Base-by-base conservation (phyloP, 2,797 vertebrate genomes). In the Muscicapa striata region DNA sequence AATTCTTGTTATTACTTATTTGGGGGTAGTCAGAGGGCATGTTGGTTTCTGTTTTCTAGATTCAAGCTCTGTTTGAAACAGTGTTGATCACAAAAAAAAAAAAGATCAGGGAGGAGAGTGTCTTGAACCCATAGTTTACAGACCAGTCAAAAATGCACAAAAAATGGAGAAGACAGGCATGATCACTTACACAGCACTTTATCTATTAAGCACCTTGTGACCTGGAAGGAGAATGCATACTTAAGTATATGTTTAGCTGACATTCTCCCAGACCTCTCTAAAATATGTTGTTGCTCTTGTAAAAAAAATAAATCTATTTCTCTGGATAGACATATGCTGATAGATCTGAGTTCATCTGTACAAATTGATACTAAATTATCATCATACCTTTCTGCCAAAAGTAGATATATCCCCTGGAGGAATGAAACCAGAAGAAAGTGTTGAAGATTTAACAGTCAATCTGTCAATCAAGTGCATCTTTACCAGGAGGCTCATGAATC, bases 151-250 rank as follows among this genome's bases (percentile, higher is more conserved):
- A 95, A 89, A 83, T 34, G 69, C n/a, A 58, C 54, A 43, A 51
- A 91, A 52, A 81, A 67, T 41, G n/a, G 41, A 57, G 51, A 75
- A 78, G 13, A 82, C 18, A 15, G 4, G 29, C 40, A 55, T 4
- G 12, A 58, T 30, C 43, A 38, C n/a, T 86, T 93, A 82, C 23
- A 67, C n/a, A 88, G 89, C 90, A 93, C 89, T 95, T 97, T 92
- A 84, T 62, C 38, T 82, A 32, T 63, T 64, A 90, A 92, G 73
- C 87, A 93, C 69, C 85, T 96, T 96, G 66, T 54, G 69, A 49
- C 49, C 22, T 90, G 83, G 76, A 91, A 84, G 73, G 43, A 90
- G 43, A 91, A 55, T 38, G 45, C 6, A 43, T 64, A 58, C 19
- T 68, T 80, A 70, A 74, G 27, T 30, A 19, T 54, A 49, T 14